A percentile compares a stretch with the other conserved stretches of the same genome.
Conservation (phyloP, 2,797 vertebrate genomes). For the Paramormyrops hopkinsi region DNA sequence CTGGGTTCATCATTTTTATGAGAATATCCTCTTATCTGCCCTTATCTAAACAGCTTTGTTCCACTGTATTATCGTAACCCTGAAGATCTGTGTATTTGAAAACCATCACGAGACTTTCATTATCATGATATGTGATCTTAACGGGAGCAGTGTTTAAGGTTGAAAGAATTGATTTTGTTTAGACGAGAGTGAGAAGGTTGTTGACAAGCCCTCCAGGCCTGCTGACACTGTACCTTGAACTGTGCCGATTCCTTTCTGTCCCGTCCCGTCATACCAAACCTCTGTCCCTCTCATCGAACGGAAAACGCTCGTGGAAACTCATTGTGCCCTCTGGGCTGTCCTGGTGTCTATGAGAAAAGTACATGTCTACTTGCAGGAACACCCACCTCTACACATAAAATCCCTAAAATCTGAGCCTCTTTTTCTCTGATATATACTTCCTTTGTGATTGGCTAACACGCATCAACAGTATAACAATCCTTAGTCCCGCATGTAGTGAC, state of each 20-base stretch:
- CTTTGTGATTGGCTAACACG: not conserved
- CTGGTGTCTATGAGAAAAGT: not conserved
- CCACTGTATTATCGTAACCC: not conserved
- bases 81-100: not conserved
- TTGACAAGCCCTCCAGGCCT: not conserved
- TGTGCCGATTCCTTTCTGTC: conserved; percentile 30
- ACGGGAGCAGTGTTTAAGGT: not conserved
- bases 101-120: not conserved
- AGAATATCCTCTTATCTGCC: not conserved
- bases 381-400: not conserved
- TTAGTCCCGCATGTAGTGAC: not conserved
- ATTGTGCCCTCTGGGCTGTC: not conserved
- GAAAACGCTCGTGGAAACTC: not conserved
- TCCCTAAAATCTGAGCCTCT: not conserved
- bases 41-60: not conserved
- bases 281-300: conserved; percentile 26
- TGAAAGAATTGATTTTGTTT: not conserved
- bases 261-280: conserved; percentile 27
- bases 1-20: not conserved
- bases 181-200: not conserved
- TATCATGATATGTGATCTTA: not conserved
- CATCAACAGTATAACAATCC: not conserved
- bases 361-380: not conserved
- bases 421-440: not conserved
- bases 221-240: conserved; percentile 29